A percentile compares a stretch with the other conserved stretches of the same genome.
Evolutionary conservation across 2,797 vertebrate species (phyloP).

Genomic region (Siniperca undulata): DNA sequence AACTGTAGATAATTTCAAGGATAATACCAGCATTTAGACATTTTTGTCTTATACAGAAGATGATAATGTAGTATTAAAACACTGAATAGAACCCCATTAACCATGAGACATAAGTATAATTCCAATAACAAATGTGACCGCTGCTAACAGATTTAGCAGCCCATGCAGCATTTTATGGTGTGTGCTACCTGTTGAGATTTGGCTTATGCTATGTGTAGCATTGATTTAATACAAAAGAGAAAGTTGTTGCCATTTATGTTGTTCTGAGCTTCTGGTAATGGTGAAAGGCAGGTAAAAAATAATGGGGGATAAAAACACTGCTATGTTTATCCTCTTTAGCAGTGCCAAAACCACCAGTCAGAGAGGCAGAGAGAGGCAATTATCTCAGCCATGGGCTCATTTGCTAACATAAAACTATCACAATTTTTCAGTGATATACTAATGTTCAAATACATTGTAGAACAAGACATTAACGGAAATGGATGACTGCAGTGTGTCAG

Average conservation of each 20-base stretch:
- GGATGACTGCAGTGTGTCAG: neutral
- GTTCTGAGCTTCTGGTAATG: neutral
- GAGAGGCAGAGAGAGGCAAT: neutral
- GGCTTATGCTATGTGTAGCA: conserved; percentile 8
- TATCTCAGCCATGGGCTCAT: neutral
- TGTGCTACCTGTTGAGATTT: conserved; percentile 7
- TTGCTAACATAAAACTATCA: neutral
- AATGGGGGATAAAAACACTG: neutral
- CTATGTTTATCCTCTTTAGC: neutral
- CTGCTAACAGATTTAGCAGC: conserved; percentile 19
- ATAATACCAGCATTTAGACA: neutral
- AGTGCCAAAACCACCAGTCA: neutral
- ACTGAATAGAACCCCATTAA: neutral
- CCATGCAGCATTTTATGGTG: conserved; percentile 3
- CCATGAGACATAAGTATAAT: conserved; percentile 12
- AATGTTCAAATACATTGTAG: neutral
- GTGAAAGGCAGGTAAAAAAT: neutral
- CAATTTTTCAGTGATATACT: neutral
- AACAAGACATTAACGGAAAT: neutral
- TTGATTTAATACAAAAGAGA: conserved; percentile 14
- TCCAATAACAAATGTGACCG: conserved; percentile 5
- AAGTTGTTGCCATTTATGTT: conserved; percentile 12
- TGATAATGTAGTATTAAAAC: conserved; percentile 1
- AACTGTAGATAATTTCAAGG: neutral
- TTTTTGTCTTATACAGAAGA: neutral